phyloP scores from a whole-genome alignment of 2,113 vertebrate species.

The Tyrannus savana region DNA sequence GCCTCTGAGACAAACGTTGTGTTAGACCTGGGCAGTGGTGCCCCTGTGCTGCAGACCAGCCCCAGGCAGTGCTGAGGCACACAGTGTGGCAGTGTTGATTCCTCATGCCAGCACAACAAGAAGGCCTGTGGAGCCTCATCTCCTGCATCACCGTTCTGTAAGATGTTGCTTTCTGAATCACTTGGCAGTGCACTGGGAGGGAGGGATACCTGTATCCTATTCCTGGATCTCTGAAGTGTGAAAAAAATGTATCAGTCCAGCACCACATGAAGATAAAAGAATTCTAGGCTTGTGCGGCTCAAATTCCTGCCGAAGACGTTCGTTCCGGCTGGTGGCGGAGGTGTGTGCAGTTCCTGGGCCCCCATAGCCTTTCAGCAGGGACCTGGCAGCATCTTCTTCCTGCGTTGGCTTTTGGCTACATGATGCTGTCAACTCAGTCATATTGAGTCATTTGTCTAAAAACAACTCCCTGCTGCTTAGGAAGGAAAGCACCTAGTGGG shows the following conservation, averaged over 20 bases:
- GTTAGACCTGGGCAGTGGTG: neutral
- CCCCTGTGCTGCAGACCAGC: neutral
- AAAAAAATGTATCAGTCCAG: neutral
- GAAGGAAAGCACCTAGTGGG: neutral
- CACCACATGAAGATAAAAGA: neutral
- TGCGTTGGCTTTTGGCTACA: neutral
- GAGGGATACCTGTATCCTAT: neutral
- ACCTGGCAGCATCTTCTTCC: neutral
- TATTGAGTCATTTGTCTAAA: constrained; percentile 49
- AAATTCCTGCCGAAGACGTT: neutral
- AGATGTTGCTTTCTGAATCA: neutral
- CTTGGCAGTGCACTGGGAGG: fast-evolving
- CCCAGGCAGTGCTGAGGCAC: neutral
- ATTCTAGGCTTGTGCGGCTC: neutral
- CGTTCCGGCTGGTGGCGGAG: neutral
- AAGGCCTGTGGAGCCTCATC: neutral
- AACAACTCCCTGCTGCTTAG: neutral
- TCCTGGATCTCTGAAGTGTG: neutral
- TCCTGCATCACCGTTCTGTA: neutral
- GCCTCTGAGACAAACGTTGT: neutral
- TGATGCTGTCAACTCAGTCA: neutral
- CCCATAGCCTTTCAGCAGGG: neutral
- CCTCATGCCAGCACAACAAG: fast-evolving
- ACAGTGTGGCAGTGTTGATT: fast-evolving
- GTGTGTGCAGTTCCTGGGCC: neutral